Percentiles rank a stretch among this genome's conserved stretches.
phyloP scores from a whole-genome alignment of 2,113 vertebrate genomes.

The Colius striatus region DNA sequence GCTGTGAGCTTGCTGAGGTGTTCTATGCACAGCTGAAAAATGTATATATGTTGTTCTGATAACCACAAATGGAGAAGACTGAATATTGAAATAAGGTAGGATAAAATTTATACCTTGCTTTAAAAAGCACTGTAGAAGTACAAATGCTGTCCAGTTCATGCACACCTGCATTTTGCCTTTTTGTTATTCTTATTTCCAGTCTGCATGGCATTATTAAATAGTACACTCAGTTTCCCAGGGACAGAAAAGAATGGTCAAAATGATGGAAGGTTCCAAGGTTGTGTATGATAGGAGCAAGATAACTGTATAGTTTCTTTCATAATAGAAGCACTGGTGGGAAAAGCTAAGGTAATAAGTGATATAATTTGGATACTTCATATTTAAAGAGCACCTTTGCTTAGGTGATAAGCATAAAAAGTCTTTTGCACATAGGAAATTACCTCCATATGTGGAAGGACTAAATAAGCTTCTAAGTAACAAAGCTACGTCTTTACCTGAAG shows the following conservation, averaged over 20 bases:
- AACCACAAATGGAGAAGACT: not conserved
- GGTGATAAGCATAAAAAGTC: not conserved
- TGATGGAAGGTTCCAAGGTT: not conserved
- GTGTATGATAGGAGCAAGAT: not conserved
- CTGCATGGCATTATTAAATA: not conserved
- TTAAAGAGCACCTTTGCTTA: not conserved
- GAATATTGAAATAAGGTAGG: not conserved
- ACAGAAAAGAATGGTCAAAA: not conserved
- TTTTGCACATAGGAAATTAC: not conserved
- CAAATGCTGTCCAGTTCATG: not conserved
- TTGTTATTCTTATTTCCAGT: not conserved
- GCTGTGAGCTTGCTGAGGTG: not conserved
- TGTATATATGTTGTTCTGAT: not conserved
- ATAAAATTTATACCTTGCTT: not conserved
- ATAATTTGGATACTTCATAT: not conserved
- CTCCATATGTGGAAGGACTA: not conserved
- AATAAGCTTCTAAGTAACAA: not conserved
- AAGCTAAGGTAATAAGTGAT: not conserved
- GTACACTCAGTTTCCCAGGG: fast-evolving
- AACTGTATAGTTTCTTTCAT: not conserved
- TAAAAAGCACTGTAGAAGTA: not conserved
- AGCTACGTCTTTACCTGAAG: not conserved
- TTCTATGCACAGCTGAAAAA: not conserved
- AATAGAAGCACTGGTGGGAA: not conserved
- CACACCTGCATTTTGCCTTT: not conserved